A percentile compares a stretch with the other conserved stretches of the same genome.
Conservation (phyloP, 2,888 invertebrate genomes). For the Clepsis dumicolana region DNA sequence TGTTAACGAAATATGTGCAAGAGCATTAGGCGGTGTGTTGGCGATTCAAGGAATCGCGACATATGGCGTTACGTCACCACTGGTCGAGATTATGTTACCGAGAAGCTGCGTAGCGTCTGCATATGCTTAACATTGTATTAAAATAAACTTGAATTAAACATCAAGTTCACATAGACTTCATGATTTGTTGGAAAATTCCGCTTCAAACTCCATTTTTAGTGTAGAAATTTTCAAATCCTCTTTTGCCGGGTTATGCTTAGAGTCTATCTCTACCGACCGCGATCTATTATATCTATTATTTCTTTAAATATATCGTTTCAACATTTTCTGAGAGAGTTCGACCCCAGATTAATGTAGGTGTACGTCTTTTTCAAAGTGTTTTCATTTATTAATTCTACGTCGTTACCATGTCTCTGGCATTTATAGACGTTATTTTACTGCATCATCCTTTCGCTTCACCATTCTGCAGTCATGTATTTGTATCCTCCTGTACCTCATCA, state of each 20-base stretch:
- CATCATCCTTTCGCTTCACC: not conserved
- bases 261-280: no score
- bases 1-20: constrained; percentile 1
- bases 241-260: no score
- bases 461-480: not conserved
- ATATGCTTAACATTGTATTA: constrained; percentile 30
- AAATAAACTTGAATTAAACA: constrained; percentile 23
- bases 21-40: constrained; percentile 55
- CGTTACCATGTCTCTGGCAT: no score
- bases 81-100: constrained; percentile 34
- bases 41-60: constrained; percentile 80
- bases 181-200: not conserved
- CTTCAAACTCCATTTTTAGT: not conserved
- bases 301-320: no score
- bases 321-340: no score
- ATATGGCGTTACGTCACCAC: constrained; percentile 78
- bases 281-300: no score
- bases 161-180: not conserved
- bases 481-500: not conserved
- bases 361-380: no score
- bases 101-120: constrained; percentile 44
- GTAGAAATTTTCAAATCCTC: no score
- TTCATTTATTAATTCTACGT: no score
- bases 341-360: no score
- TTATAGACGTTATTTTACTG: no score